Percentiles rank a stretch among this genome's conserved stretches.
These are phyloP conservation scores for Syngnathus rostellatus DNA, from an alignment of 2,797 vertebrate species.

Conservation along the genomic window DNA sequence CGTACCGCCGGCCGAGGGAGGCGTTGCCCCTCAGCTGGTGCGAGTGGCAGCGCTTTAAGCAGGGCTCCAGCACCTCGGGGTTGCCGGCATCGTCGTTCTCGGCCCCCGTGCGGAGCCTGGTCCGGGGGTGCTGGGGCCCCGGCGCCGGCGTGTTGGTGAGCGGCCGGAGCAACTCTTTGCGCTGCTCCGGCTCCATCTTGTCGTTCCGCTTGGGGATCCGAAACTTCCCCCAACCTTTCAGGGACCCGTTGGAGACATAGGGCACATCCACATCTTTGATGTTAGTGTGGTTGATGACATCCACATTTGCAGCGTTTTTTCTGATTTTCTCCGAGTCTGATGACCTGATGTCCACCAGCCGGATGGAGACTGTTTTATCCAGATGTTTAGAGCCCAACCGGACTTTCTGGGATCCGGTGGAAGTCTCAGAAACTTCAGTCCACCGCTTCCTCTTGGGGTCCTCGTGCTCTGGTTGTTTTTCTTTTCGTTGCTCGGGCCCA, in stretches of 20 bases:
- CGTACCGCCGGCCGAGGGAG: slow-evolving; percentile 74
- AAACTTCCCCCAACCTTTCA: slow-evolving; percentile 92
- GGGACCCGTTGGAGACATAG: slow-evolving; percentile 54
- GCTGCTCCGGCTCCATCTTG: slow-evolving; percentile 35
- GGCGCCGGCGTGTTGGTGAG: slow-evolving; percentile 53
- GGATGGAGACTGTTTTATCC: slow-evolving; percentile 75
- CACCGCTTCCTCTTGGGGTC: slow-evolving; percentile 61
- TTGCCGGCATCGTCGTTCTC: slow-evolving; percentile 72
- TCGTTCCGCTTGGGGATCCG: slow-evolving; percentile 89
- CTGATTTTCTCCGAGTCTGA: slow-evolving; percentile 45
- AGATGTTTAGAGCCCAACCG: slow-evolving; percentile 61
- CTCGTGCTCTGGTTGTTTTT: slow-evolving; percentile 61
- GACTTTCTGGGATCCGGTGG: slow-evolving; percentile 53
- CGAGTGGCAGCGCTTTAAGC: slow-evolving; percentile 74
- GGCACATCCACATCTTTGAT: neutral
- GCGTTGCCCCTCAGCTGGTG: slow-evolving; percentile 73
- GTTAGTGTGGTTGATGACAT: slow-evolving; percentile 37
- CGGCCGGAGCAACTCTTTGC: slow-evolving; percentile 39
- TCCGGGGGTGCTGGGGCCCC: slow-evolving; percentile 55
- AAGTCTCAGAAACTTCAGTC: slow-evolving; percentile 65
- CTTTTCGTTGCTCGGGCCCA: slow-evolving; percentile 36
- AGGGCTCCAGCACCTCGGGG: slow-evolving; percentile 40
- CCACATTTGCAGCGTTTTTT: slow-evolving; percentile 8
- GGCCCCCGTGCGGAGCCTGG: slow-evolving; percentile 64
- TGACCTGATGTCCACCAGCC: slow-evolving; percentile 70